These are phyloP conservation scores for Oriolus oriolus DNA, from an alignment of 2,113 vertebrate species.

Conservation along the genomic window DNA sequence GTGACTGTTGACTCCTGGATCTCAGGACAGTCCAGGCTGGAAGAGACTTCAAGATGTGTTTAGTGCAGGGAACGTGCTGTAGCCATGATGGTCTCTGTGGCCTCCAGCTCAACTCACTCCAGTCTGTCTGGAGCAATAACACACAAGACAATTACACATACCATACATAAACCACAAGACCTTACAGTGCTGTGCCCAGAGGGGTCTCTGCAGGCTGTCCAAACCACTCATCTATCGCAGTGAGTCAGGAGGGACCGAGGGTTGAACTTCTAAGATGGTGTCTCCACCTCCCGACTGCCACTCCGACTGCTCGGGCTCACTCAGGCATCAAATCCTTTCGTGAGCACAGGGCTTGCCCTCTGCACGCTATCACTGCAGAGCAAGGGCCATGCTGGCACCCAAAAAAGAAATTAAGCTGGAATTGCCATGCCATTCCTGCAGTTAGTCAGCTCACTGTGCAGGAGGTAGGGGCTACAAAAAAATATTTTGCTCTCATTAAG, in stretches of 20 bases:
- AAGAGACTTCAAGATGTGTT: neutral
- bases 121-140: neutral
- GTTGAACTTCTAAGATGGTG: neutral
- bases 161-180: neutral
- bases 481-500: neutral
- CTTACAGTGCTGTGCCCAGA: neutral
- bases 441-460: neutral
- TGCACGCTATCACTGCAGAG: constrained; percentile 23
- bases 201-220: neutral
- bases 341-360: neutral
- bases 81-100: neutral
- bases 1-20: neutral
- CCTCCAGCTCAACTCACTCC: neutral
- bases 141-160: neutral
- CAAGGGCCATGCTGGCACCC: neutral
- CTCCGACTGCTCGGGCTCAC: neutral
- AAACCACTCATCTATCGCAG: neutral
- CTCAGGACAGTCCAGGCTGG: neutral
- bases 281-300: neutral
- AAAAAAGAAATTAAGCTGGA: neutral
- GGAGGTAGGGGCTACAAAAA: neutral
- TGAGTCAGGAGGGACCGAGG: neutral
- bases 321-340: constrained; percentile 30
- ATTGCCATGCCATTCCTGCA: neutral
- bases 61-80: neutral